Base-by-base conservation (phyloP, 1,140 invertebrate genomes). In the Heterodera schachtii region DNA sequence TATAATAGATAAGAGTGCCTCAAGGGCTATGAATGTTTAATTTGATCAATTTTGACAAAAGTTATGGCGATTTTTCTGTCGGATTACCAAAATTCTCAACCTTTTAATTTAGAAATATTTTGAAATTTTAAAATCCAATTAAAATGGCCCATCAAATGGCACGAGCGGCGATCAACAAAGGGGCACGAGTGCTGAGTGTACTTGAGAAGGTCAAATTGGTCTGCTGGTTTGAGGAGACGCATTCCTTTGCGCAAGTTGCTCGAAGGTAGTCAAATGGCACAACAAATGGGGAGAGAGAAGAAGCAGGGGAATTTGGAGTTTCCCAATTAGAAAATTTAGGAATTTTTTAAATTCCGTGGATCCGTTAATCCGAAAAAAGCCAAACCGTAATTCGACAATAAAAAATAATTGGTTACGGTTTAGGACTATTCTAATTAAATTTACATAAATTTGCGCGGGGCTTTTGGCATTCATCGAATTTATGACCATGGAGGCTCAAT, bases 181-280 rank as follows among this genome's bases (percentile, higher is more conserved):
- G 77, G 43, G 21, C 67, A 13, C 84, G 84, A 80, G 84, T 85
- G 49, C 80, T 86, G 41, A 79, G 79, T 47, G 85, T 78, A 1
- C 73, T 87, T 21, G 84, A 86, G 69, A 75, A 80, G 52, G 84
- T 81, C 52, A 86, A 86, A 52, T 67, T 86, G 16, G 84, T 86
- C 57, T 86, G 84, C 77, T 86, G 84, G 84, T 87, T 86, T 60
- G 84, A 86, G 69, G 84, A 86, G 64, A 86, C 84, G 7, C 79
- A 83, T 67, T 78, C 73, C 31, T 73, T 84, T 5, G 78, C 84
- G 21, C 83, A 79, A 78, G 85, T 84, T 1, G 85, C 85, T n/a
- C 60, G 84, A 64, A 70, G 84, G 84, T 84, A 5, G 11, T 21
- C 76, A 0, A 69, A 77, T 19, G 11, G 43, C 19, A 76, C 6